Evolutionary conservation across 2,888 invertebrate genomes (phyloP), one percentile per base, ranked within the genome.

Genomic region (Drosophila colorata): DNA sequence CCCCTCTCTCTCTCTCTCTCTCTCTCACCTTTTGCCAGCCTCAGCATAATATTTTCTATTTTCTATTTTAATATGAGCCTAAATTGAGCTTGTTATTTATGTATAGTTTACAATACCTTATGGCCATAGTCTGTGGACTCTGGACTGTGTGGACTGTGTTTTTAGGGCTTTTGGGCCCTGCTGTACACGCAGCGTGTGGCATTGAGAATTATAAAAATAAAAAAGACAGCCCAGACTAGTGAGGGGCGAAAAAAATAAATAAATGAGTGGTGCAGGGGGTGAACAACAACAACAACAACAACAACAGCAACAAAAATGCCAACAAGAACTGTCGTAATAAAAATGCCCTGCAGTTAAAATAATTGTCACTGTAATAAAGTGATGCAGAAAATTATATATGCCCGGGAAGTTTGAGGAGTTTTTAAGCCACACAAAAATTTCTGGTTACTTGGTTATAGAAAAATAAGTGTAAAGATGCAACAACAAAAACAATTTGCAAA

Each of bases 291-390:
- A 40, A 53, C 25, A 61, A 47, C 47, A 70, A 46, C 18, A 57
- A 18, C 28, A 56, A 35, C 18, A 35, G 9, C 58, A 44, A 8
- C 59, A 71, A 49, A 66, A 76, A 72, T 58, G 56, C 64, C 68
- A 85, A 82, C 78, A 76, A 69, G 60, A 80, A 78, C 81, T 78
- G 78, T 81, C 82, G 87, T 76, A 71, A 84, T 88, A 88, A 84
- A 84, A 84, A 87, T 89, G 70, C 74, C 86, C 85, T 77, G 89
- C 89, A 87, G 89, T 89, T 85, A 69, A 85, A 85, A 85, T 85
- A 89, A 85, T 85, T 85, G 84, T 85, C 84, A 85, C 89, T 79
- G 88, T 85, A 87, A 89, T 87, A 84, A 89, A 84, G 85, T 78
- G 82, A 85, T 87, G 76, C 76, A 72, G 67, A 74, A 84, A 85